phyloP scores from a whole-genome alignment of 2,888 invertebrate genomes.

The Stenotaenia linearis region DNA sequence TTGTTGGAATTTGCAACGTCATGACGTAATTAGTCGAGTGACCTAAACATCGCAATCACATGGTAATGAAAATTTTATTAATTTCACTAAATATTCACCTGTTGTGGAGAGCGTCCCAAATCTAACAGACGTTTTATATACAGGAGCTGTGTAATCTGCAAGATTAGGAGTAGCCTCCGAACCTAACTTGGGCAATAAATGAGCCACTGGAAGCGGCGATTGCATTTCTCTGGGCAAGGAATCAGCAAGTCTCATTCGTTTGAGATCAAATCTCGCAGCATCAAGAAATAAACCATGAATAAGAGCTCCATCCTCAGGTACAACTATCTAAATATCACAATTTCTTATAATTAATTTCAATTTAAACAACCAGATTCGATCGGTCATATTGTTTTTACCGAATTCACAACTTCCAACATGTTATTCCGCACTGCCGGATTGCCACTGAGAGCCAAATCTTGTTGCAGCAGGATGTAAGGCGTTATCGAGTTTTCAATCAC shows the following conservation, averaged over 20 bases:
- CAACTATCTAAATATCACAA: background rate
- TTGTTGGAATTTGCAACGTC: constrained; percentile 47
- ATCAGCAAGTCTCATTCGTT: constrained; percentile 18
- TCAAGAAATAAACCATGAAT: constrained; percentile 50
- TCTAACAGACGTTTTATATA: constrained; percentile 48
- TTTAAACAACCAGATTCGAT: too few relatives aligned
- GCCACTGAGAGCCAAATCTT: constrained; percentile 61
- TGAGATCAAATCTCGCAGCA: constrained; percentile 45
- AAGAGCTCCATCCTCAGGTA: constrained; percentile 47
- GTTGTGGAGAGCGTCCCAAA: constrained; percentile 51
- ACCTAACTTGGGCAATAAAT: constrained; percentile 57
- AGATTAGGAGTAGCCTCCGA: constrained; percentile 51
- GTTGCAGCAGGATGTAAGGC: constrained; percentile 53
- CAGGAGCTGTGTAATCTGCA: constrained; percentile 45
- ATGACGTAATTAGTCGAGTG: constrained; percentile 48
- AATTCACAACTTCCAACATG: background rate
- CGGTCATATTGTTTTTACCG: constrained; percentile 38
- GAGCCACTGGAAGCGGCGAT: constrained; percentile 63
- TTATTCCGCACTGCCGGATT: constrained; percentile 45
- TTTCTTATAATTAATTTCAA: too few relatives aligned
- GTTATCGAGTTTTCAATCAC: constrained; percentile 56
- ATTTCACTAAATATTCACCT: constrained; percentile 42
- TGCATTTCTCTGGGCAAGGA: constrained; percentile 63
- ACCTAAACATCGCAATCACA: constrained; percentile 42
- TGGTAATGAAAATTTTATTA: background rate